These are phyloP conservation scores for Propithecus perrieri DNA, from an alignment of 2,797 vertebrate genomes.

Conservation along the genomic window DNA sequence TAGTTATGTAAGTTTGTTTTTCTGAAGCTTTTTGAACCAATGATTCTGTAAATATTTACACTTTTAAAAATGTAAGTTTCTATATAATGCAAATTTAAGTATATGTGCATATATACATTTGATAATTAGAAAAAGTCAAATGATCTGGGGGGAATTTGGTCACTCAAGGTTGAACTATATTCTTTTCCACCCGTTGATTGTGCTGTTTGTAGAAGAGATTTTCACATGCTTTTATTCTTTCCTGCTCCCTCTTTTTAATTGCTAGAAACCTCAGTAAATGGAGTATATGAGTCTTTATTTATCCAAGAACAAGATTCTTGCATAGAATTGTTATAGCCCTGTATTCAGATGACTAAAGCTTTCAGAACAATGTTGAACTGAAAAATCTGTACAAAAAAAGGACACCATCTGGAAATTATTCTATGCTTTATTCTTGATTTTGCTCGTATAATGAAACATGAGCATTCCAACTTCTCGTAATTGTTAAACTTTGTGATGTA, in stretches of 20 bases:
- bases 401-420: slow-evolving; percentile 76
- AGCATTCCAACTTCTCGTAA: slow-evolving; percentile 41
- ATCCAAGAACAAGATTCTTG: neutral
- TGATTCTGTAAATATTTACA: slow-evolving; percentile 3
- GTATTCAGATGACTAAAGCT: slow-evolving; percentile 37
- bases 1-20: neutral
- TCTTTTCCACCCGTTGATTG: neutral
- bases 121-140: neutral
- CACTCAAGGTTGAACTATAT: neutral
- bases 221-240: neutral
- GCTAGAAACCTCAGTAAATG: neutral
- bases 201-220: neutral
- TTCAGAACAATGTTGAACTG: slow-evolving; percentile 56
- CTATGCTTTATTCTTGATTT: slow-evolving; percentile 57
- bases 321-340: slow-evolving; percentile 9
- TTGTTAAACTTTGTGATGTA: slow-evolving; percentile 71
- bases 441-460: slow-evolving; percentile 40
- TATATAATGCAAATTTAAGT: neutral
- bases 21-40: neutral
- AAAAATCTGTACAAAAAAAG: slow-evolving; percentile 49
- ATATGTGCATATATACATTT: neutral
- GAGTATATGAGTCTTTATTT: slow-evolving; percentile 19
- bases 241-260: neutral
- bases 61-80: slow-evolving; percentile 36
- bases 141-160: neutral